phyloP scores from a whole-genome alignment of 2,113 vertebrate genomes.

The Amphiprion ocellaris region DNA sequence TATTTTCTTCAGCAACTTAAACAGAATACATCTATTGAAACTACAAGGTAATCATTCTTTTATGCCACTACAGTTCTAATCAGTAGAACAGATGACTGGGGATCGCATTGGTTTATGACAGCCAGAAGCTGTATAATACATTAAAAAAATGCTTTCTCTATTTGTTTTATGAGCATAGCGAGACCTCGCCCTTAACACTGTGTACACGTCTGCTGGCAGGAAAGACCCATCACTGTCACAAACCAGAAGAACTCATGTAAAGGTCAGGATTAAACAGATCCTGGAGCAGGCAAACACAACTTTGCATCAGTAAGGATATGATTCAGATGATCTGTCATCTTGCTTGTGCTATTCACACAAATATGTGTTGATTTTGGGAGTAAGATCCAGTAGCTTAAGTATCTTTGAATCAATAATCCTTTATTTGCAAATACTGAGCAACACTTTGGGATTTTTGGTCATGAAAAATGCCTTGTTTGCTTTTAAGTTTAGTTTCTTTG shows the following conservation, averaged over 20 bases:
- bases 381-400: slow-evolving; percentile 40
- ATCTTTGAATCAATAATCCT: slow-evolving; percentile 39
- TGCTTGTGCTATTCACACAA: slow-evolving; percentile 33
- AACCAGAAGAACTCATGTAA: slow-evolving; percentile 60
- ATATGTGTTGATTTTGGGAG: slow-evolving; percentile 63
- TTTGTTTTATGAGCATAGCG: slow-evolving; percentile 65
- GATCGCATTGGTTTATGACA: slow-evolving; percentile 67
- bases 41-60: slow-evolving; percentile 35
- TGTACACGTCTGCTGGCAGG: slow-evolving; percentile 73
- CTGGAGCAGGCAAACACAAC: slow-evolving; percentile 76
- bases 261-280: slow-evolving; percentile 85
- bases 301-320: slow-evolving; percentile 57
- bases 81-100: slow-evolving; percentile 49
- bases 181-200: slow-evolving; percentile 77
- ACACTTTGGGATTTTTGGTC: not conserved
- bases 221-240: slow-evolving; percentile 63
- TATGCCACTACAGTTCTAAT: slow-evolving; percentile 34
- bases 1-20: not conserved
- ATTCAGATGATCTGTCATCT: slow-evolving; percentile 61
- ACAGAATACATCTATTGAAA: slow-evolving; percentile 12
- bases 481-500: slow-evolving; percentile 29
- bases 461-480: slow-evolving; percentile 28
- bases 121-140: slow-evolving; percentile 45
- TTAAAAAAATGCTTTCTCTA: slow-evolving; percentile 47
- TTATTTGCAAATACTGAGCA: slow-evolving; percentile 33